Evolutionary conservation across 2,888 invertebrate species (phyloP).

Genomic region (Notodonta dromedarius): DNA sequence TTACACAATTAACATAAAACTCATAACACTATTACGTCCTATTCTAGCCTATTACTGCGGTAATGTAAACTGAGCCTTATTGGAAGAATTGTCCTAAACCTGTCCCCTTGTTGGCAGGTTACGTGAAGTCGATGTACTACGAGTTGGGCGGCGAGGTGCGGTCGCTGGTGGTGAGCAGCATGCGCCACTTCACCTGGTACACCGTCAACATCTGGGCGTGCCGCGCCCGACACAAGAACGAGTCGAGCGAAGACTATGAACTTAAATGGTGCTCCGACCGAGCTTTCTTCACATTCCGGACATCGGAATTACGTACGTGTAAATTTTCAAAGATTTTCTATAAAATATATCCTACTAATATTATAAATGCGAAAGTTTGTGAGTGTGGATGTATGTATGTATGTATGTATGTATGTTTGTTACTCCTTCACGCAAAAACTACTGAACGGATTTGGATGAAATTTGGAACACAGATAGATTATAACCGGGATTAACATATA

Average conservation of each 20-base stretch:
- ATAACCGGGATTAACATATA: too few relatives aligned
- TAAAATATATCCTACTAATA: too few relatives aligned
- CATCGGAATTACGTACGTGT: slow-evolving; percentile 59
- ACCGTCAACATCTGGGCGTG: slow-evolving; percentile 91
- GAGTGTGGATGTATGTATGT: too few relatives aligned
- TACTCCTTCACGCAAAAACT: too few relatives aligned
- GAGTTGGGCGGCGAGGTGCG: slow-evolving; percentile 79
- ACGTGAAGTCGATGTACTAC: slow-evolving; percentile 64
- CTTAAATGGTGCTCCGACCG: slow-evolving; percentile 79
- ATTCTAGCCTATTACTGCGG: too few relatives aligned
- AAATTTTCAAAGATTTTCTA: too few relatives aligned
- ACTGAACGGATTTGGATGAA: too few relatives aligned
- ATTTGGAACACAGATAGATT: too few relatives aligned
- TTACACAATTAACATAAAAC: slow-evolving; percentile 1
- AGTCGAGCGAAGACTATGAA: slow-evolving; percentile 71
- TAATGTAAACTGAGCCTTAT: too few relatives aligned
- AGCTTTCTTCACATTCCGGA: slow-evolving; percentile 68
- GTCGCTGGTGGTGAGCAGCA: slow-evolving; percentile 60
- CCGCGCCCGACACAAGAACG: slow-evolving; percentile 84
- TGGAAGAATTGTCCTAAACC: not conserved
- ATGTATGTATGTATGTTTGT: too few relatives aligned
- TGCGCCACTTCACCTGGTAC: slow-evolving; percentile 92
- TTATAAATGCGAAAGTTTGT: too few relatives aligned
- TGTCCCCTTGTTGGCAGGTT: slow-evolving; percentile 48
- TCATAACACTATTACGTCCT: too few relatives aligned